phyloP scores from a whole-genome alignment of 2,888 invertebrate species.

The Melipona bicolor region DNA sequence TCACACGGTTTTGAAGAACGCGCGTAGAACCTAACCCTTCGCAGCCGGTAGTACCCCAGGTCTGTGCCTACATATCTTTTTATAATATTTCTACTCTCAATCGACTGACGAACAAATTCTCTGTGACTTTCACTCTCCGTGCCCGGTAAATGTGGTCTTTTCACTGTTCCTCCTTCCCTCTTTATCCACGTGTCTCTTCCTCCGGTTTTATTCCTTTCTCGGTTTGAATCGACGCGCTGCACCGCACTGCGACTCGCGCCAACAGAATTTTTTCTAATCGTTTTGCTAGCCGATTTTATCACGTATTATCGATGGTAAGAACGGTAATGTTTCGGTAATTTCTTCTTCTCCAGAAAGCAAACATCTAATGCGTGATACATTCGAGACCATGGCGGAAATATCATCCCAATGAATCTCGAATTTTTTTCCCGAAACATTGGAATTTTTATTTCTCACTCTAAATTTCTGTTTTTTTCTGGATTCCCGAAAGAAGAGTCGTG shows the following conservation, averaged over 20 bases:
- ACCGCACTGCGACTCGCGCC: neutral
- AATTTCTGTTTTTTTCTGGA: neutral
- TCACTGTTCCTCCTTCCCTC: neutral
- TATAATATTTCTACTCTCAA: neutral
- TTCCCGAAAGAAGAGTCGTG: neutral
- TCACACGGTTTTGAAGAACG: neutral
- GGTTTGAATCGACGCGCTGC: neutral
- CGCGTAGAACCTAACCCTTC: neutral
- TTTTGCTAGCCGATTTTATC: neutral
- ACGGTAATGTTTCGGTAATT: neutral
- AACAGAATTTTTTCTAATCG: neutral
- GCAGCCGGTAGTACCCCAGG: neutral
- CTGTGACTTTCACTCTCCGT: constrained; percentile 61
- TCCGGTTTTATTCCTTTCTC: neutral
- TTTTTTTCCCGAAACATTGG: neutral
- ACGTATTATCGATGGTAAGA: neutral
- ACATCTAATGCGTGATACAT: neutral
- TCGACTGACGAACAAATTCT: constrained; percentile 46
- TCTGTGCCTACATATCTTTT: constrained; percentile 18
- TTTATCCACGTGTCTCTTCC: neutral
- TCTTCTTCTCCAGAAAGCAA: neutral
- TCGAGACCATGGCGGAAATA: neutral
- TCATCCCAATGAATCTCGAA: accelerated
- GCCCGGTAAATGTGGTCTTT: constrained; percentile 36
- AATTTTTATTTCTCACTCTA: neutral